phyloP scores from a whole-genome alignment of 1,140 invertebrate genomes.

The Diachasmimorpha longicaudata region DNA sequence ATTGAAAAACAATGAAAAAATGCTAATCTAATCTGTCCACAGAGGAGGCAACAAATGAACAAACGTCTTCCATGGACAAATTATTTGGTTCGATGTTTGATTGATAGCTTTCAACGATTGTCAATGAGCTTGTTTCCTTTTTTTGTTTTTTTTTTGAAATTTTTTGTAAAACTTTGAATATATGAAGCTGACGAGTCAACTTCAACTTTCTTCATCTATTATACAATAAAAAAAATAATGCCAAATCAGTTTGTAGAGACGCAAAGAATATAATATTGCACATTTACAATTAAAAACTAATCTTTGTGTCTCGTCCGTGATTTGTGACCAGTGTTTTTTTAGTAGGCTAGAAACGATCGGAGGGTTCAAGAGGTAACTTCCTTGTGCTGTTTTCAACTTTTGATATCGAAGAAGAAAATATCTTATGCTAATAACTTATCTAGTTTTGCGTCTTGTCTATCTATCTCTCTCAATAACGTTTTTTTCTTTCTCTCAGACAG shows the following conservation, averaged over 20 bases:
- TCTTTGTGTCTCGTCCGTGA: conserved; percentile 6
- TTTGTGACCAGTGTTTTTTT: not conserved
- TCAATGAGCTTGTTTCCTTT: conserved; percentile 40
- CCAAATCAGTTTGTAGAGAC: conserved; percentile 1
- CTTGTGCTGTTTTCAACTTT: not conserved
- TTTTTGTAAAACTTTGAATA: not conserved
- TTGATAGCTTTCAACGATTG: conserved; percentile 45
- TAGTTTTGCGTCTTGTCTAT: not conserved
- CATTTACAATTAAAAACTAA: conserved; percentile 25
- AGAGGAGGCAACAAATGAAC: conserved; percentile 31
- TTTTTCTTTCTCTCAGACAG: not conserved
- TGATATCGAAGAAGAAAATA: not conserved
- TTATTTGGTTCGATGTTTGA: conserved; percentile 49
- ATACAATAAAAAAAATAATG: conserved; percentile 12
- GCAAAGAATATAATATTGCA: conserved; percentile 25
- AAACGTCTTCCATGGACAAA: conserved; percentile 39
- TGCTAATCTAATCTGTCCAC: conserved; percentile 32
- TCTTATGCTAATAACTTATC: not conserved
- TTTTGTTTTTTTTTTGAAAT: not conserved
- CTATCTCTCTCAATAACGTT: conserved; percentile 3
- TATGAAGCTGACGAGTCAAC: not conserved
- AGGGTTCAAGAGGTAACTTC: conserved; percentile 17
- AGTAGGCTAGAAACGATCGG: conserved; percentile 12
- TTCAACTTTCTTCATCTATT: not conserved
- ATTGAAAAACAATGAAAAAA: conserved; percentile 7